Base-by-base conservation (phyloP, 2,797 vertebrate genomes). In the Brotula barbata region DNA sequence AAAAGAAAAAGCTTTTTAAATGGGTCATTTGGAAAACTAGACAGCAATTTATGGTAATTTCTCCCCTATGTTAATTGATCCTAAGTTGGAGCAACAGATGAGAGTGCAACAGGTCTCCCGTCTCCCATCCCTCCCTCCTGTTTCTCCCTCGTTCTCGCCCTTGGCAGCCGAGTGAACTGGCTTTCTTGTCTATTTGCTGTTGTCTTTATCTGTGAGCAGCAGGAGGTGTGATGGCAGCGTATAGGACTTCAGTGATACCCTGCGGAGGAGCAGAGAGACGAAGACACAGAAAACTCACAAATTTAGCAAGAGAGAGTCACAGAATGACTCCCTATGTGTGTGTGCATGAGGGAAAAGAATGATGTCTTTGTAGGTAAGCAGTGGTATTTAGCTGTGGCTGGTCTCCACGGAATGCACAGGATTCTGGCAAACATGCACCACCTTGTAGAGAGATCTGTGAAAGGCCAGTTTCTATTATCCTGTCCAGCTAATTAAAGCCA, bases 301-400 rank as follows among this genome's bases (percentile, higher is more conserved):
- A 16, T 41, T 34, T 23, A 49, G 58, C 56, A 31, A 56, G 46
- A 58, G 45, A 52, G 42, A 34, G 8, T n/a, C 7, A 10, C 14
- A 12, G 47, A 34, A 19, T 20, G 10, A 20, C 10, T 16, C 20
- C 31, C 52, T 47, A 50, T 58, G 36, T 50, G 50, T 58, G 48
- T 53, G 58, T 65, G 56, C 31, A 31, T 15, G 45, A 5, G 50
- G 1, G 3, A 28, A 14, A 45, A 80, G 76, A 81, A 77, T 64
- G 71, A 77, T 72, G 80, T 71, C 73, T 81, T 79, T 80, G 82
- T 81, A 79, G 82, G 83, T 83, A 28, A 62, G 49, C 22, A 6
- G 28, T 72, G 75, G 81, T 72, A 64, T 78, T 87, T 75, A 58
- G 52, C 61, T 5, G 68, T 28, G 54, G 62, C 31, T 3, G 0